Base-by-base conservation (phyloP, 2,797 vertebrate species). In the Gymnocypris eckloni region DNA sequence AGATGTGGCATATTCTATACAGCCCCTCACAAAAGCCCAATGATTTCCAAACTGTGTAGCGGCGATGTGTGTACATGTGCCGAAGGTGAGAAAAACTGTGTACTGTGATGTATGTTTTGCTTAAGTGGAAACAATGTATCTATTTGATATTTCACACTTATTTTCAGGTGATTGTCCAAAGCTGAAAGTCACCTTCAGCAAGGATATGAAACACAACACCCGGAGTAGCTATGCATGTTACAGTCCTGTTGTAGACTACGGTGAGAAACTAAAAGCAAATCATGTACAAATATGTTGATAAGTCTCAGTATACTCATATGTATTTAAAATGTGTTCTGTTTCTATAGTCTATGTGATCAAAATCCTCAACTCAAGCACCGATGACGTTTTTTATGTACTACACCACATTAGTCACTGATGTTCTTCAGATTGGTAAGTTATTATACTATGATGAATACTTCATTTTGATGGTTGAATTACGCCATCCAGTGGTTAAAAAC, bases 1-100 rank as follows among this genome's bases (percentile, higher is more conserved):
- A 94, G 83, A 85, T 95, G 94, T 89, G 91, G 89, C 0, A 22
- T 94, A 16, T 95, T 94, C 89, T 95, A 95, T 87, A 92, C 86
- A 0, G 93, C 92, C 4, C 92, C 94, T 8, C 86, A 88, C 66
- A 91, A 92, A 79, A 95, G 93, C 0, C 9, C 90, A 41, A 92
- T 95, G 92, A 90, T 95, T 4, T 87, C 92, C 4, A 94, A 92
- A 85, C 81, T 95, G 77, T 95, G 95, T 61, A 86, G 89, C 0
- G 89, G 39, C 25, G 83, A 61, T 0, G 92, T 94, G 20, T 95
- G 95, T 73, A 88, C 93, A 13, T 95, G 94, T 73, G 95, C 94
- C 18, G 94, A 95, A 91, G 93, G 95, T 95, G 92, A 89, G 89
- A 67, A 67, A 16, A 20, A 39, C 15, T 41, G 25, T 16, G 48